Percentiles rank a stretch among this genome's conserved stretches.
phyloP scores from a whole-genome alignment of 1,140 invertebrate genomes.

The Coenobita brevimanus region DNA sequence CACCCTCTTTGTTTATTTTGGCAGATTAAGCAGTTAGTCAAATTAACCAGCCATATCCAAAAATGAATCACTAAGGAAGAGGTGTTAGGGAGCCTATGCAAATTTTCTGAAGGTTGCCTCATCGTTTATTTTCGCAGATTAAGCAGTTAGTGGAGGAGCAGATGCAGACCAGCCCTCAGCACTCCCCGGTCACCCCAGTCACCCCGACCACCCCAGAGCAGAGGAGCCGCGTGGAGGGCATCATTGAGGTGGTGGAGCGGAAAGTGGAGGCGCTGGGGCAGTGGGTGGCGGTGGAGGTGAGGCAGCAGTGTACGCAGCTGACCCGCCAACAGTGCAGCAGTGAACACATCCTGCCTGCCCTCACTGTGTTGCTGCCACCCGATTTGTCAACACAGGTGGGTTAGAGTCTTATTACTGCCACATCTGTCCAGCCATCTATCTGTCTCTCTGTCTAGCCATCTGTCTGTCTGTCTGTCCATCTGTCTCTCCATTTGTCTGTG shows the following conservation, averaged over 20 bases:
- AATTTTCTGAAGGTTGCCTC: no score
- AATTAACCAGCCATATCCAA: no score
- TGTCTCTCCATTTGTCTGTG: no score
- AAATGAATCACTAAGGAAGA: no score
- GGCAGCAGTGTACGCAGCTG: neutral
- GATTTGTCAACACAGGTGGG: slow-evolving; percentile 42
- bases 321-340: slow-evolving; percentile 13
- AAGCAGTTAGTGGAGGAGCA: slow-evolving; percentile 17
- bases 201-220: no score
- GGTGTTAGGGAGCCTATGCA: no score
- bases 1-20: neutral
- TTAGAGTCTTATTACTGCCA: no score
- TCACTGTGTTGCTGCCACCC: slow-evolving; percentile 22
- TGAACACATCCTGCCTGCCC: slow-evolving; percentile 18
- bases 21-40: slow-evolving; percentile 28
- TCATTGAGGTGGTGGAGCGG: neutral
- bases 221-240: neutral
- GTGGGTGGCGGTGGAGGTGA: neutral
- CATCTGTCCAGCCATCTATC: neutral
- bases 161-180: slow-evolving; percentile 4
- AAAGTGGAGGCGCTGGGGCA: slow-evolving; percentile 17
- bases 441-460: no score
- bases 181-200: no score
- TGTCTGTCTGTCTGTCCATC: no score
- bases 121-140: neutral